A percentile compares a stretch with the other conserved stretches of the same genome.
Conservation (phyloP, 2,888 invertebrate genomes). For the Dendrolimus pini region DNA sequence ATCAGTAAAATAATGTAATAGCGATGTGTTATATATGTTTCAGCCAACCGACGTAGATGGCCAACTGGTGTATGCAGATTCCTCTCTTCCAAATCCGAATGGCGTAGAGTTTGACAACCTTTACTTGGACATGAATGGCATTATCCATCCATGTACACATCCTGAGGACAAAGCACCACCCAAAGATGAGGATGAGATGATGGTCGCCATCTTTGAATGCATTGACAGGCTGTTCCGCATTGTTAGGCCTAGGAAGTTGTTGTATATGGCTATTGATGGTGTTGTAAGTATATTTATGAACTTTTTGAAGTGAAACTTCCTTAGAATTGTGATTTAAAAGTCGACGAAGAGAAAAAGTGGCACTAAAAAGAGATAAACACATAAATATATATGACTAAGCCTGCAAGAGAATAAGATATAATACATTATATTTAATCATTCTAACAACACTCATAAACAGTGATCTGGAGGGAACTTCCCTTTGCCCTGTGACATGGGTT, state of each 20-base stretch:
- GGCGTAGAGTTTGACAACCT: constrained; percentile 98
- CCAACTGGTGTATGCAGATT: constrained; percentile 84
- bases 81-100: constrained; percentile 95
- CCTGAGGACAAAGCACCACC: constrained; percentile 98
- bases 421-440: too few relatives aligned
- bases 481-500: too few relatives aligned
- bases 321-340: too few relatives aligned
- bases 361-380: too few relatives aligned
- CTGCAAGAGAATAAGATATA: too few relatives aligned
- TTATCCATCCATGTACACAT: constrained; percentile 99
- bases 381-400: too few relatives aligned
- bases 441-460: too few relatives aligned
- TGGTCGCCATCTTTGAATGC: constrained; percentile 99
- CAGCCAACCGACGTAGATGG: constrained; percentile 87
- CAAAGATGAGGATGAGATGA: constrained; percentile 99
- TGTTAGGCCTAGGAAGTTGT: constrained; percentile 91
- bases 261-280: constrained; percentile 99
- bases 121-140: constrained; percentile 99
- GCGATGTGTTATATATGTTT: constrained; percentile 22
- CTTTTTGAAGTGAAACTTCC: too few relatives aligned
- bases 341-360: too few relatives aligned
- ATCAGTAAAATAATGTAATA: too few relatives aligned
- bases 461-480: too few relatives aligned
- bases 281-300: constrained; percentile 78
- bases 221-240: constrained; percentile 96